Conservation (phyloP, 2,888 invertebrate genomes). For the Amorpha juglandis region DNA sequence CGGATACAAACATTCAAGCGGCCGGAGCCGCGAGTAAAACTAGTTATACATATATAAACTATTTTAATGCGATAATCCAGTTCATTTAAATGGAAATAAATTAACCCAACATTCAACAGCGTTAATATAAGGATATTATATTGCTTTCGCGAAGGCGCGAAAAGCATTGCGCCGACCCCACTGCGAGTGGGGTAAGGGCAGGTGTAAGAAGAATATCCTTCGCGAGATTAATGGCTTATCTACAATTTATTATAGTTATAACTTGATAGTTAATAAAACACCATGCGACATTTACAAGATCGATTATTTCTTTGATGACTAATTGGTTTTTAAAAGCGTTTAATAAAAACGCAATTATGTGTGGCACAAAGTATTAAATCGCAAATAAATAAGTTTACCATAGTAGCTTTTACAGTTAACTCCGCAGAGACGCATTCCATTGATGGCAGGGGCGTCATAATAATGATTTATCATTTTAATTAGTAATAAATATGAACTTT, state of each 20-base stretch:
- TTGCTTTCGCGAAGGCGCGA: too few species aligned
- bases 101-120: too few species aligned
- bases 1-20: too few species aligned
- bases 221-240: too few species aligned
- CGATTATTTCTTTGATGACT: conserved; percentile 4
- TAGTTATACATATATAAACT: too few species aligned
- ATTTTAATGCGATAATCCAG: too few species aligned
- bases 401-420: conserved; percentile 35
- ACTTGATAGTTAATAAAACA: not conserved
- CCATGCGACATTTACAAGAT: not conserved
- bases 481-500: not conserved
- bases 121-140: too few species aligned
- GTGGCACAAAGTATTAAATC: conserved; percentile 13
- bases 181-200: too few species aligned
- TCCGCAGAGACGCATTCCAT: conserved; percentile 37
- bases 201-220: too few species aligned
- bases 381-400: conserved; percentile 30
- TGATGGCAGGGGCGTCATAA: not conserved
- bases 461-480: not conserved
- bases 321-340: conserved; percentile 9
- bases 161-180: too few species aligned
- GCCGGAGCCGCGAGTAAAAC: too few species aligned
- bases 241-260: not conserved
- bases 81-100: too few species aligned
- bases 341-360: conserved; percentile 5